Conservation (phyloP, 2,797 vertebrate genomes). For the Eulemur coronatus region DNA sequence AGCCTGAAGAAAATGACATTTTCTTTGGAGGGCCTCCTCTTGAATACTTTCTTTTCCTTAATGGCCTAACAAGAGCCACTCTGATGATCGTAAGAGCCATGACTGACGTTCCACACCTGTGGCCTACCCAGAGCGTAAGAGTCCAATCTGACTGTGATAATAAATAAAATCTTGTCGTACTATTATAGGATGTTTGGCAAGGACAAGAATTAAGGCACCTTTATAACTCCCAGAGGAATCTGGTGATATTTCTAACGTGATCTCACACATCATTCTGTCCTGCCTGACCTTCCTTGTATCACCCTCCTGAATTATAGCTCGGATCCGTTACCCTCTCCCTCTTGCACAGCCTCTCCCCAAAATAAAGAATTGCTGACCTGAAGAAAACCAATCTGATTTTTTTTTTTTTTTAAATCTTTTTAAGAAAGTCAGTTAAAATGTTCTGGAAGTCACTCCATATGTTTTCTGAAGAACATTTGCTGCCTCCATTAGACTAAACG, state of each 20-base stretch:
- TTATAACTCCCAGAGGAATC: conserved; percentile 71
- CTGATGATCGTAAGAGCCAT: background rate
- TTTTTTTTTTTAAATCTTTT: background rate
- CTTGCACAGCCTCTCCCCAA: conserved; percentile 40
- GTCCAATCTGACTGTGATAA: conserved; percentile 69
- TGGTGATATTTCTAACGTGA: conserved; percentile 70
- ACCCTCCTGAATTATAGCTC: conserved; percentile 67
- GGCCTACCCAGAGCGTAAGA: background rate
- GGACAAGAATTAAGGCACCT: conserved; percentile 75
- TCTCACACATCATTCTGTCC: conserved; percentile 76
- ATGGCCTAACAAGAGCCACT: conserved; percentile 23
- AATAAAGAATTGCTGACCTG: conserved; percentile 62
- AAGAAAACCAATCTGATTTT: conserved; percentile 47
- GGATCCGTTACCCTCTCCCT: background rate
- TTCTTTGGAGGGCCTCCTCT: background rate
- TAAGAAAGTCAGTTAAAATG: conserved; percentile 43
- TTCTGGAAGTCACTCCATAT: conserved; percentile 39
- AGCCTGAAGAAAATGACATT: background rate
- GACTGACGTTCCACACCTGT: conserved; percentile 40
- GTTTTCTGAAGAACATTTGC: conserved; percentile 49
- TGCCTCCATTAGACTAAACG: conserved; percentile 39
- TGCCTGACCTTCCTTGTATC: conserved; percentile 69
- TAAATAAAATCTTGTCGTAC: conserved; percentile 74
- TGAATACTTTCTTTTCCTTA: background rate
- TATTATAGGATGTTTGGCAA: conserved; percentile 72